phyloP scores from a whole-genome alignment of 2,113 vertebrate species.

The Cryptomyrus ogoouensis region DNA sequence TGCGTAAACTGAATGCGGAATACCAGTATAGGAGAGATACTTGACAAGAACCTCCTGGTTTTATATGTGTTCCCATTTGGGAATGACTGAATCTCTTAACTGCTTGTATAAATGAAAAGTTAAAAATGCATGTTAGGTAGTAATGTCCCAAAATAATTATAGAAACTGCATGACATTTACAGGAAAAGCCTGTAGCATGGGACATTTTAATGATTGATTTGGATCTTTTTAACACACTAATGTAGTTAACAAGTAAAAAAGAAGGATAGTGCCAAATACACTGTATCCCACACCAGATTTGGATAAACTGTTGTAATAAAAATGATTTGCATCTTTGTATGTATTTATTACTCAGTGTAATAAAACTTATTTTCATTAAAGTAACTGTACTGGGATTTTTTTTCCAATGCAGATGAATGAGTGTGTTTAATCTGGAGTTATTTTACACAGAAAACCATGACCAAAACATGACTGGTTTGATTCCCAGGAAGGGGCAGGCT shows the following conservation, averaged over 20 bases:
- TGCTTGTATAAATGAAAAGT: constrained; percentile 24
- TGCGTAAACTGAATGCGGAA: not conserved
- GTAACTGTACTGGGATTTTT: not conserved
- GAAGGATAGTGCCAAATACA: constrained; percentile 53
- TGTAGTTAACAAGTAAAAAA: constrained; percentile 25
- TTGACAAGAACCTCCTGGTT: constrained; percentile 25
- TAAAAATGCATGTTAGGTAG: constrained; percentile 60
- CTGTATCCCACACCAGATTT: constrained; percentile 48
- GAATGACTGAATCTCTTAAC: constrained; percentile 29
- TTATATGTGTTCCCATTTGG: constrained; percentile 37
- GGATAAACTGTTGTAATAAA: constrained; percentile 61
- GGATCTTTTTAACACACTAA: constrained; percentile 46
- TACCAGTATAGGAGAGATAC: constrained; percentile 23
- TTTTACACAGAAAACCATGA: not conserved
- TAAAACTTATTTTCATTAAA: constrained; percentile 46
- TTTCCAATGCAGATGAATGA: not conserved
- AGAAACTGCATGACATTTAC: constrained; percentile 77
- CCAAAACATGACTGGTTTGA: not conserved
- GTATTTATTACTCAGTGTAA: constrained; percentile 99
- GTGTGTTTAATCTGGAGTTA: not conserved
- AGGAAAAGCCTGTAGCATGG: constrained; percentile 63
- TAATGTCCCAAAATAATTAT: constrained; percentile 41
- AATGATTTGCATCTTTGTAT: constrained; percentile 95
- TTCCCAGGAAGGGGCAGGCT: not conserved
- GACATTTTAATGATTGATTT: constrained; percentile 53